Evolutionary conservation across 2,888 invertebrate genomes (phyloP), one percentile per base, ranked within the genome.

Genomic region (Carabus problematicus): DNA sequence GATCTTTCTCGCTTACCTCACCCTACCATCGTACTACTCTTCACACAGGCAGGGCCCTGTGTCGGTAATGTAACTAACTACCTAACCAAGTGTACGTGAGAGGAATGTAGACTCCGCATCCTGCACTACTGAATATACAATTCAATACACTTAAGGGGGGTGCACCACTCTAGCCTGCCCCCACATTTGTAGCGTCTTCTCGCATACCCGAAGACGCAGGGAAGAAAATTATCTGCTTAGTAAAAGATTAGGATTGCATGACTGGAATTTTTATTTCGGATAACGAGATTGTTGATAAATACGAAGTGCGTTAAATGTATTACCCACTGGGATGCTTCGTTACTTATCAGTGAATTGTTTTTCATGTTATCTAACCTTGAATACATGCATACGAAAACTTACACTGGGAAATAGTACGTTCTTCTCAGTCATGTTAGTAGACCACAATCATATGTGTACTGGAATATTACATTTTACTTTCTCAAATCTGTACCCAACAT

Each of bases 31-130:
- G 67, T 64, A 63, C 69, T 42, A 63, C 67, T 62, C 73, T 73
- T 74, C 73, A 70, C 72, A 74, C 72, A 72, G 72, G 62, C 68
- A 61, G 70, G 72, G 70, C 68, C 61, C 70, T 70, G 66, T 73
- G 73, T 73, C 72, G 73, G 72, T 74, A 75, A 74, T 75, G 74
- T 75, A 75, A 75, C 75, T 75, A 76, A 75, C 75, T 75, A 74
- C 73, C 74, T 75, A 75, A 75, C 75, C 74, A 75, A 74, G 70
- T 62, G 70, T 70, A 76, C 76, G 76, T 76, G 76, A 72, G 70
- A 64, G 63, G 76, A 76, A 76, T 76, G 71, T 69, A 56, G 58
- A 63, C 64, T 19, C 56, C 14, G 40, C 56, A 29, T 11, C 60
- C 43, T 11, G 14, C 41, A 29, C 43, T 61, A 56, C 64, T 70